Evolutionary conservation across 2,888 invertebrate genomes (phyloP).

Genomic region (Tiliacea aurago): DNA sequence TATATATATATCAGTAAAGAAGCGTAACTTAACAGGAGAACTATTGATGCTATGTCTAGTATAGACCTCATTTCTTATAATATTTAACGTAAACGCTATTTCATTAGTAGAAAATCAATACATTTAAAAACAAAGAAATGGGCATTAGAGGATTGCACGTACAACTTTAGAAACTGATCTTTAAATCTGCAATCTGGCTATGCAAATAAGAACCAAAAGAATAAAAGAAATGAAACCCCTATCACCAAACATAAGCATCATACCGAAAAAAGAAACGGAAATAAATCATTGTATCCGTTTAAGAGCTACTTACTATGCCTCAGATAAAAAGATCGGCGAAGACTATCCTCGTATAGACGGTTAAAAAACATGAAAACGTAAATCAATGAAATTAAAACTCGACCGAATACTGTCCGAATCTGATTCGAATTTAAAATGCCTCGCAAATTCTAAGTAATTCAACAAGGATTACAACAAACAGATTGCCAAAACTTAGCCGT

Average conservation of each 20-base stretch:
- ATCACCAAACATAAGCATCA: background rate
- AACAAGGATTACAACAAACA: slow-evolving; percentile 12
- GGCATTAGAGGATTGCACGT: background rate
- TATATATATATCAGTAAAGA: slow-evolving; percentile 5
- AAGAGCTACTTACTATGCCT: background rate
- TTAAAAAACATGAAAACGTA: background rate
- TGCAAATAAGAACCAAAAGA: background rate
- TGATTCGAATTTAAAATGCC: slow-evolving; percentile 4
- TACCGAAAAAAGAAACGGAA: background rate
- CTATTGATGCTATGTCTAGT: background rate
- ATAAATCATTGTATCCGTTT: background rate
- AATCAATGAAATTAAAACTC: background rate
- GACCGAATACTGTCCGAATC: background rate
- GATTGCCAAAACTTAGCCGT: slow-evolving; percentile 30
- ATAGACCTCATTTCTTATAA: background rate
- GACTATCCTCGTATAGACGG: background rate
- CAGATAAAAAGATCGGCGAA: background rate
- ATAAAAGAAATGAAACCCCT: too few relatives aligned
- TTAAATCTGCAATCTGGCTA: background rate
- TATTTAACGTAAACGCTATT: slow-evolving; percentile 13
- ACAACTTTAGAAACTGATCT: background rate
- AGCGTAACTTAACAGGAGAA: slow-evolving; percentile 30
- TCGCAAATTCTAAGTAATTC: slow-evolving; percentile 9
- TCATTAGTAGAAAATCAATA: slow-evolving; percentile 20
- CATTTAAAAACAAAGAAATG: too few relatives aligned